Base-by-base conservation (phyloP, 1,140 invertebrate genomes). In the Zaprionus kolodkinae region DNA sequence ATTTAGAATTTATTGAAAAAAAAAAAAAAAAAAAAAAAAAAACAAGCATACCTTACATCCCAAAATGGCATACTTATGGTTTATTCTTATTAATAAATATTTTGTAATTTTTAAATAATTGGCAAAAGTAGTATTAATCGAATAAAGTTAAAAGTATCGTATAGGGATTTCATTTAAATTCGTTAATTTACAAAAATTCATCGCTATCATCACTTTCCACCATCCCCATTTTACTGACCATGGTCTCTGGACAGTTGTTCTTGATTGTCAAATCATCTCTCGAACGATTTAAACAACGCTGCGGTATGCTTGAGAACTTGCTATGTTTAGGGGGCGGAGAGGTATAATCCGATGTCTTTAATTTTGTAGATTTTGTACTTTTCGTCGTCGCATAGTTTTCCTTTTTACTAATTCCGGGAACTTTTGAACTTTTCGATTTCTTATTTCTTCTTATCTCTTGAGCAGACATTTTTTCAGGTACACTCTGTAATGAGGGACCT, bases 161-260 rank as follows among this genome's bases (percentile, higher is more conserved):
- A n/a, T 7, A 6, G 7, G 33, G 12, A n/a, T 13, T 2, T 13
- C 10, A 40, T 12, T 12, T n/a, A n/a, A 25, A 50, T 11, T 1
- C 4, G 4, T 36, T 3, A 2, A 30, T 5, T 54, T 60, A 73
- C 40, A 61, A 21, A n/a, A 69, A 78, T 0, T 40, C 38, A 70
- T 74, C 72, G 48, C 55, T 75, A 33, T 78, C 62, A 0, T 71
- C 76, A 9, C 25, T 38, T 12, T 52, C 63, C 1, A 48, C 62
- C 35, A 67, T 25, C 15, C 45, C 12, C 40, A 79, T 64, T 12
- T 10, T 43, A 35, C 66, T 56, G 50, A 78, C 38, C 33, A 78
- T 57, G 13, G 76, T 78, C 27, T 62, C 57, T 4, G 73, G 73
- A 21, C 68, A 79, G 10, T 48, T 43, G 4, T 64, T 61, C 30